A percentile compares a stretch with the other conserved stretches of the same genome.
Evolutionary conservation across 53 echinoderm and acorn worm species (phyloP).

Genomic region (Astropecten irregularis): DNA sequence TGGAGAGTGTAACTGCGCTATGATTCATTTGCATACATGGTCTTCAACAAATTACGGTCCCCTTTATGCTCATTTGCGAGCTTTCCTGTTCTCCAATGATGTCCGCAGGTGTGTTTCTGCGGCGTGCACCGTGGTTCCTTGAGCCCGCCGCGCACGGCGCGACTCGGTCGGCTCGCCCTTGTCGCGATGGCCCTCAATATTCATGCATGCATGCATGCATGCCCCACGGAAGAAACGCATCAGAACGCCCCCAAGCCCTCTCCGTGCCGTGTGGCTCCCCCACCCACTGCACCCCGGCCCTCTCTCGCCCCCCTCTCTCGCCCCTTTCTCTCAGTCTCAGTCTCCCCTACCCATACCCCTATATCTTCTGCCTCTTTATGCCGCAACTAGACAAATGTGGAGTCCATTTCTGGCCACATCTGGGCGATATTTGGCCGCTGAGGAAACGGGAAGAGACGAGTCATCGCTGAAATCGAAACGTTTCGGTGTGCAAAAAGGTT

Average conservation of each 20-base stretch:
- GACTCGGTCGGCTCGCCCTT: no score
- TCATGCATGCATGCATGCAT: no score
- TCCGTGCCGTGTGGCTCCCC: neutral
- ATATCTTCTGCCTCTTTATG: no score
- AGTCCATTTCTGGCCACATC: constrained; percentile 58
- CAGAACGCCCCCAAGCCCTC: neutral
- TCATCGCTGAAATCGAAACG: constrained; percentile 59
- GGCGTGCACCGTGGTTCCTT: no score
- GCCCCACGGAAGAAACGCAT: constrained; percentile 8
- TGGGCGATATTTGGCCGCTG: constrained; percentile 46
- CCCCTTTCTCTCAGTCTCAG: no score
- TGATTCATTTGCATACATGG: constrained; percentile 7
- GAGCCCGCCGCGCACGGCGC: no score
- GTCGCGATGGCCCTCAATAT: no score
- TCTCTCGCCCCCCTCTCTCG: no score
- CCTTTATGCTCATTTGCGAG: no score
- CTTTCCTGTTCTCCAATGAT: no score
- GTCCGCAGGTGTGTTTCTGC: no score
- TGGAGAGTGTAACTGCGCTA: neutral
- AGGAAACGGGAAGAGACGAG: constrained; percentile 57
- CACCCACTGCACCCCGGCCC: neutral
- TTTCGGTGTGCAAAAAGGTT: constrained; percentile 59
- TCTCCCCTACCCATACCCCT: no score
- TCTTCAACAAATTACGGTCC: neutral
- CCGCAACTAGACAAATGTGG: constrained; percentile 52